These are phyloP conservation scores for Notoglanidium macrostoma DNA, from an alignment of 2,797 vertebrate species.

Conservation along the genomic window DNA sequence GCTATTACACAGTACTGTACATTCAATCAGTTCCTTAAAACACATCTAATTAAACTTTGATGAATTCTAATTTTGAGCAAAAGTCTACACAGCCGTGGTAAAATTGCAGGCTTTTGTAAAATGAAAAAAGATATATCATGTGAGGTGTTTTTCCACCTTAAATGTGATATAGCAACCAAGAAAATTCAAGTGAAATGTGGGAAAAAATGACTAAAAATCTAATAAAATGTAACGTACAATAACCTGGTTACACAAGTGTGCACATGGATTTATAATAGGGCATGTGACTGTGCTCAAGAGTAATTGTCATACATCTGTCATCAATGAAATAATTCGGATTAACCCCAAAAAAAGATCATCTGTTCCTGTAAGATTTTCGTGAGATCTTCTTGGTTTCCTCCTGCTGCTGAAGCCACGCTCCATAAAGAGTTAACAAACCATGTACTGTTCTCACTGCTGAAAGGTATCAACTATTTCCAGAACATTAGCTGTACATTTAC, in stretches of 20 bases:
- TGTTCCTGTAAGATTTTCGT: not conserved
- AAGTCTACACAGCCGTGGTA: not conserved
- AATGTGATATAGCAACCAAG: no score
- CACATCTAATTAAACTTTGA: not conserved
- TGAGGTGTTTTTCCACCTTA: no score
- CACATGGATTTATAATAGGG: not conserved
- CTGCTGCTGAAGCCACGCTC: not conserved
- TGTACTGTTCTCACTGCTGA: not conserved
- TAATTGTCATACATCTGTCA: not conserved
- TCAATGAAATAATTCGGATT: not conserved
- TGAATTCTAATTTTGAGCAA: not conserved
- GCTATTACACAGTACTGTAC: not conserved
- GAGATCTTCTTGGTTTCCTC: not conserved
- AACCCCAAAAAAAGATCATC: not conserved
- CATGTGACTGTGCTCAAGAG: not conserved
- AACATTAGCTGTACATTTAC: not conserved
- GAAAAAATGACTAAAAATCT: no score
- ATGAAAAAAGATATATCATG: not conserved
- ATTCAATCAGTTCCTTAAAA: not conserved
- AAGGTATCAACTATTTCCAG: not conserved
- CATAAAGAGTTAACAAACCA: not conserved
- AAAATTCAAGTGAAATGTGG: no score
- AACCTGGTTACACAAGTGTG: not conserved
- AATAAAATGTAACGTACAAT: not conserved
- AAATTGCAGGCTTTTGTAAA: not conserved